Evolutionary conservation across 2,797 vertebrate genomes (phyloP).

Genomic region (Simalia tracyae): DNA sequence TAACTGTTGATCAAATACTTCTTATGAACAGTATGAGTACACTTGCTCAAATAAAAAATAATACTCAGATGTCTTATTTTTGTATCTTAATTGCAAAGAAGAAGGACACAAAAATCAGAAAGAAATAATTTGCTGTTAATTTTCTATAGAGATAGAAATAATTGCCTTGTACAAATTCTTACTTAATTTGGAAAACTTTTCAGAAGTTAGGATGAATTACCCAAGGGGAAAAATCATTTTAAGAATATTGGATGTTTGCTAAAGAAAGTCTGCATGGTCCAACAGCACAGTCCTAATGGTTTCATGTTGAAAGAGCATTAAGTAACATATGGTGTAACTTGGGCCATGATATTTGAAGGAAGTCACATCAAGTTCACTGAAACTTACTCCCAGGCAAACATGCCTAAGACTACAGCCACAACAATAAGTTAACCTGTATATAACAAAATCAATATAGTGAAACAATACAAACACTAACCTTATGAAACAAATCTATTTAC

Average conservation of each 20-base stretch:
- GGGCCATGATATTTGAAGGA: not conserved
- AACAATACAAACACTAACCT: not conserved
- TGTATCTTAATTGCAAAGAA: not conserved
- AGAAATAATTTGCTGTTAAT: not conserved
- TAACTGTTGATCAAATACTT: not conserved
- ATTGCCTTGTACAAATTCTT: not conserved
- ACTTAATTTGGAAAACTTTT: not conserved
- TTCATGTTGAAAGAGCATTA: not conserved
- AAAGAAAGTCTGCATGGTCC: not conserved
- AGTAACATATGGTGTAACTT: constrained; percentile 7
- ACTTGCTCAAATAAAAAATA: not conserved
- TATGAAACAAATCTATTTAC: constrained; percentile 7
- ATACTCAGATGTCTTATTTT: not conserved
- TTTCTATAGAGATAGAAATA: not conserved
- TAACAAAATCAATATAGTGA: not conserved
- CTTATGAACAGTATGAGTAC: not conserved
- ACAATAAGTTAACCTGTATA: not conserved
- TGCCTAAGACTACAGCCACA: not conserved
- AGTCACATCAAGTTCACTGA: not conserved
- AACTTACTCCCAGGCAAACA: not conserved
- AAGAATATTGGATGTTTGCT: constrained; percentile 21
- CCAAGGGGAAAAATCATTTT: not conserved
- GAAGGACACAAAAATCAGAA: not conserved
- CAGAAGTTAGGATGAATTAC: not conserved
- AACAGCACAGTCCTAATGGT: not conserved